These are phyloP conservation scores for Girardia tigrina DNA, from an alignment of 2,888 invertebrate species.

Conservation along the genomic window DNA sequence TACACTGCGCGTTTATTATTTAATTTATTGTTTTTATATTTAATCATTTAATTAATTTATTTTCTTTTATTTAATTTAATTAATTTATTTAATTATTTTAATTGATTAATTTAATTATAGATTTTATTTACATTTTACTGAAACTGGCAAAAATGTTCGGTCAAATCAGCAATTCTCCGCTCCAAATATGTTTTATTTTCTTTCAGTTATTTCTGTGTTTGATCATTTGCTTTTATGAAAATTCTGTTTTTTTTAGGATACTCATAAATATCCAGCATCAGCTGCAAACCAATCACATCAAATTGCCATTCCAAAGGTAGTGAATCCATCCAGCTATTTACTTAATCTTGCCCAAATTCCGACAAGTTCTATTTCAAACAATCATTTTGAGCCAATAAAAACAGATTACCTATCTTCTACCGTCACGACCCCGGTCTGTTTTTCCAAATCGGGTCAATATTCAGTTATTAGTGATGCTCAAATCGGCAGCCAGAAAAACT, in stretches of 20 bases:
- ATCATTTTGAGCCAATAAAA: neutral
- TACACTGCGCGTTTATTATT: no score
- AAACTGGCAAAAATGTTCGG: no score
- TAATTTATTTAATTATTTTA: no score
- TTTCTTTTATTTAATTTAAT: no score
- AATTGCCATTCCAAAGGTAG: neutral
- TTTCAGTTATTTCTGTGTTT: no score
- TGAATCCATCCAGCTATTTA: neutral
- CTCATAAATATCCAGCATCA: neutral
- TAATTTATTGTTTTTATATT: no score
- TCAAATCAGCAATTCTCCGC: no score
- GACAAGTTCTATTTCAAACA: neutral
- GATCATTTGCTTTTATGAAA: no score
- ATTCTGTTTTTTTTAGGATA: neutral
- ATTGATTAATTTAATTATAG: no score
- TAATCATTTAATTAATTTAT: no score
- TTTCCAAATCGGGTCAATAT: neutral
- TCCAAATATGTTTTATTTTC: no score
- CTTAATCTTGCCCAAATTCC: neutral
- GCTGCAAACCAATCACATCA: neutral
- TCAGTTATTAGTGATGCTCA: neutral
- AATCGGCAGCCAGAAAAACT: neutral
- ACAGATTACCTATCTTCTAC: neutral
- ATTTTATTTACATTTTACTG: no score
- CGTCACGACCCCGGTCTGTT: neutral